A percentile compares a stretch with the other conserved stretches of the same genome.
Evolutionary conservation across 2,888 invertebrate species (phyloP).

Genomic region (Sialis lutaria): DNA sequence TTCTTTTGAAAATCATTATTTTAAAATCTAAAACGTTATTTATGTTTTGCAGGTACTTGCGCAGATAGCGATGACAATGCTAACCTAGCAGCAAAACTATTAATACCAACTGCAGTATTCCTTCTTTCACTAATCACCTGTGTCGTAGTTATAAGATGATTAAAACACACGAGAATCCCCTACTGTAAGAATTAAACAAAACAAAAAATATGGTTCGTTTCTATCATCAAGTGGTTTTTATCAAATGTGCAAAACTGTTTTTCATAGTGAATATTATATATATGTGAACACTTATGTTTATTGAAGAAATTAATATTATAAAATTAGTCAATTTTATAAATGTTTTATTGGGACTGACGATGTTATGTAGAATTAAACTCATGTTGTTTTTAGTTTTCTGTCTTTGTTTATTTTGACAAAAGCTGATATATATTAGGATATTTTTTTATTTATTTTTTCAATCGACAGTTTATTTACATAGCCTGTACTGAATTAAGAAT

Average conservation of each 20-base stretch:
- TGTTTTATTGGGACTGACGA: slow-evolving; percentile 2
- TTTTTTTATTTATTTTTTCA: too few species aligned
- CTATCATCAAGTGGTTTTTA: neutral
- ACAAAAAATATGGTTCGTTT: neutral
- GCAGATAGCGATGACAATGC: slow-evolving; percentile 14
- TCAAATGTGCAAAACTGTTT: slow-evolving; percentile 2
- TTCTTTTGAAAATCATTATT: slow-evolving; percentile 2
- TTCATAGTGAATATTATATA: slow-evolving; percentile 2
- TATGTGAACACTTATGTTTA: slow-evolving; percentile 2
- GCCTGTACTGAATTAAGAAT: too few species aligned
- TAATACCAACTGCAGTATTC: slow-evolving; percentile 15
- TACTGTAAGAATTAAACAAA: slow-evolving; percentile 6
- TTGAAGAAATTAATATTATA: neutral
- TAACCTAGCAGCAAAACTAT: slow-evolving; percentile 13
- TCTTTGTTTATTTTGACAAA: too few species aligned
- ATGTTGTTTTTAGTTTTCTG: too few species aligned
- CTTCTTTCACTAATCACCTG: slow-evolving; percentile 13
- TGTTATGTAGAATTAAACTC: too few species aligned
- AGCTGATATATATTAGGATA: too few species aligned
- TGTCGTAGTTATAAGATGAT: slow-evolving; percentile 18
- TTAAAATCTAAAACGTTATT: slow-evolving; percentile 1
- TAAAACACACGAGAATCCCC: slow-evolving; percentile 13
- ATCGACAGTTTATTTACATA: too few species aligned
- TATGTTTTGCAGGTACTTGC: slow-evolving; percentile 16
- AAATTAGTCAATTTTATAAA: slow-evolving; percentile 6